Percentiles rank a stretch among this genome's conserved stretches.
These are phyloP conservation scores for Aurelia aurita DNA, from an alignment of 30 jellyfish, hydroid and myxozoan genomes.

Conservation along the genomic window DNA sequence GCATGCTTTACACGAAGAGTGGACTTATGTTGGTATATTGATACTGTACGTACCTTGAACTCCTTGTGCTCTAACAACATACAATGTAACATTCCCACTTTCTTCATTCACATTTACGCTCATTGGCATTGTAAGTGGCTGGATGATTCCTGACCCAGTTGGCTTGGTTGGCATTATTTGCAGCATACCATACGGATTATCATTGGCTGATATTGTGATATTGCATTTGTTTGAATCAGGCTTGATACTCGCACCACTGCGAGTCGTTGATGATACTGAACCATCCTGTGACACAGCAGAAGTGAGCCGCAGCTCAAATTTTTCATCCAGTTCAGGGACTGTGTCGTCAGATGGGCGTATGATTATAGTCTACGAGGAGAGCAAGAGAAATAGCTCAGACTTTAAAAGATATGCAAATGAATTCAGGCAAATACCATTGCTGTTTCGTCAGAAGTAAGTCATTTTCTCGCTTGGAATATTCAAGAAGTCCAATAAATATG, in stretches of 20 bases:
- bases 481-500: too few species aligned
- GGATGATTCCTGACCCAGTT: constrained; percentile 22
- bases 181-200: constrained; percentile 80
- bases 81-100: constrained; percentile 43
- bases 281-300: constrained; percentile 72
- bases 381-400: background rate
- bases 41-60: constrained; percentile 44
- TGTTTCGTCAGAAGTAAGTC: too few species aligned
- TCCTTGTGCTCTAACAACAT: constrained; percentile 87
- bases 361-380: constrained; percentile 35
- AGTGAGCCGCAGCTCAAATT: constrained; percentile 52
- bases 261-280: constrained; percentile 37
- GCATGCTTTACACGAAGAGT: too few species aligned
- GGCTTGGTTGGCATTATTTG: constrained; percentile 61
- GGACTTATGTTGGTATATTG: too few species aligned
- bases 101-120: constrained; percentile 63
- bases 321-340: constrained; percentile 74
- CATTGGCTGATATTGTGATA: constrained; percentile 53
- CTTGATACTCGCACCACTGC: constrained; percentile 71
- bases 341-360: constrained; percentile 63
- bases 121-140: constrained; percentile 35
- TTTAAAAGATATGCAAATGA: too few species aligned
- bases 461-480: too few species aligned
- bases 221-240: constrained; percentile 48
- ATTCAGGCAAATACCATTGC: too few species aligned